Evolutionary conservation across 2,888 invertebrate genomes (phyloP).

Genomic region (Rhagonycha fulva): DNA sequence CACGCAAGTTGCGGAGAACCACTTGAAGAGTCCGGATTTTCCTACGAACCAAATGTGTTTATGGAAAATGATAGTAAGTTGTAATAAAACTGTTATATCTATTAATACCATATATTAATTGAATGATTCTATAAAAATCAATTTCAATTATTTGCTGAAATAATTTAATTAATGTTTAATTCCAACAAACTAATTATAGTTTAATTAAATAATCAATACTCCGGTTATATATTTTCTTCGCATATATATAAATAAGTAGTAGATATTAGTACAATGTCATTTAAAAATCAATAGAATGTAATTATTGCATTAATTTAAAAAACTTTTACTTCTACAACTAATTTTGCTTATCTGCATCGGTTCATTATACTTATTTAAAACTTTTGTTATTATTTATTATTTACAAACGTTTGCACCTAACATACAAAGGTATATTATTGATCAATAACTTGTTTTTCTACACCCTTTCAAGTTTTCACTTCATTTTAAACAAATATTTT

Average conservation of each 20-base stretch:
- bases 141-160: not conserved
- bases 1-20: constrained; percentile 85
- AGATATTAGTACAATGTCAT: constrained; percentile 2
- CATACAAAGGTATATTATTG: not conserved
- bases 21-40: constrained; percentile 77
- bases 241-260: constrained; percentile 6
- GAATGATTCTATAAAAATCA: not conserved
- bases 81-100: not conserved
- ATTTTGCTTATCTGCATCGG: not conserved
- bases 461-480: not conserved
- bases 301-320: not conserved
- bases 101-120: not conserved
- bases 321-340: not conserved
- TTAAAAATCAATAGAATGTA: not conserved
- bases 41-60: constrained; percentile 81
- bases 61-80: constrained; percentile 83
- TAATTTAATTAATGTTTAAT: not conserved
- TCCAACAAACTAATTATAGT: constrained; percentile 4
- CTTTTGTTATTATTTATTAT: not conserved
- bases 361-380: not conserved
- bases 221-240: not conserved
- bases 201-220: constrained; percentile 6
- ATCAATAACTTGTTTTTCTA: not conserved
- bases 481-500: not conserved
- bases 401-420: not conserved